Evolutionary conservation across 2,888 invertebrate species (phyloP), one percentile per base, ranked within the genome.

Genomic region (Hyposoter dolosus): DNA sequence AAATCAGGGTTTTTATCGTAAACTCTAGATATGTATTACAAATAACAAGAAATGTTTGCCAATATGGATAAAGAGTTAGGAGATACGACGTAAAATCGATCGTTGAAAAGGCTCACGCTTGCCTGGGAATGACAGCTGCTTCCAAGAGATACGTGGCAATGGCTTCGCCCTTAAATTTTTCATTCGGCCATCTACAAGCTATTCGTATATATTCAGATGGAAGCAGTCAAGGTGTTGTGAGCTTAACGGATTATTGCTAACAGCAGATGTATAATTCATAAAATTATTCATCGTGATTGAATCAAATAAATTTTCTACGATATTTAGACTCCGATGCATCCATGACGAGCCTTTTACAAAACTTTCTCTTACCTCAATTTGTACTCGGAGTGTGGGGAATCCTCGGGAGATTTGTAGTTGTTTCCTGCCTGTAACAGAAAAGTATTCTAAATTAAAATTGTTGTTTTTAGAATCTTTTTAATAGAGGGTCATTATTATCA

Each of bases 71-170:
- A 53, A 69, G 78, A 35, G 81, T 75, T 66, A 19, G 47, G 47
- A 76, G 66, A 74, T 35, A 77, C 56, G 82, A 78, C 69, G 69
- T 74, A 75, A 50, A 83, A 86, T 86, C 74, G 86, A 85, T 84
- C 74, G 82, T 84, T 74, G 65, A 85, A 90, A 87, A 87, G 86
- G 88, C 88, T 88, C 89, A 68, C 89, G 88, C 89, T 87, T 86
- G 90, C 89, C 90, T 93, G 93, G 92, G 93, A 93, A 93, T 93
- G 91, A 88, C 93, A 93, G 93, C 93, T 93, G 93, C 90, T 89
- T 88, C 85, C 87, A 68, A 84, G 90, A 93, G 93, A 93, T 93
- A 93, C 80, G 81, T 69, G 74, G 78, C 75, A 78, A 93, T 93
- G 89, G 90, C 88, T 91, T 89, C 84, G 23, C 82, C 74, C 71